Evolutionary conservation across 2,888 invertebrate genomes (phyloP), one percentile per base, ranked within the genome.

Genomic region (Meiosimyza platycephala): DNA sequence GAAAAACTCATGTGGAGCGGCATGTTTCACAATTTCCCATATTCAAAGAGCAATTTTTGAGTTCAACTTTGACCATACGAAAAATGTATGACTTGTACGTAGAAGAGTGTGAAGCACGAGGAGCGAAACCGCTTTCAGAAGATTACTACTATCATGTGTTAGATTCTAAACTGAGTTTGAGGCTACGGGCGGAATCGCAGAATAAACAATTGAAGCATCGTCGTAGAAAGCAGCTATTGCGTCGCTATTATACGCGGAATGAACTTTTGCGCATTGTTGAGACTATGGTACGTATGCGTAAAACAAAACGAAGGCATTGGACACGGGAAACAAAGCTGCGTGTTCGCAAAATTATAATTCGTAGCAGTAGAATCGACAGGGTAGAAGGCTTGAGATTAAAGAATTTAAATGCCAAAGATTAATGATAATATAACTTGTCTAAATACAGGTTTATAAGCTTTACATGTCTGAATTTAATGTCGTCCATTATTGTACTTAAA

Each of bases 71-170:
- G 11, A 59, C 68, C 57, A 48, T 68, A n/a, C 57, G 68, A 33
- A 68, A 59, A 48, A 68, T 68, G 68, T 68, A 68, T 51, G 57
- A 68, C n/a, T n/a, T 68, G 33, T 68, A 68, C 48, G 68, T 68
- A 12, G 50, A 68, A 18, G 68, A 68, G 16, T 68, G 68, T n/a
- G 28, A n/a, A 13, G 50, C 48, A 6, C 68, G 59, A 12, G 15
- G 57, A 50, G 59, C 51, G 28, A n/a, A 52, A 15, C 60, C 69
- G 7, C 52, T 69, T 15, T 69, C 69, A 11, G 28, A 60, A 28
- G 33, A 9, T 9, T 69, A 69, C 52, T 69, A 60, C 16, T 51
- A 60, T 52, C 69, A 69, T 28, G 52, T 60, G 33, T 52, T 69
- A 60, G 69, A 69, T 40, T 51, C 69, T 4, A 60, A 52, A 50